Percentiles rank a stretch among this genome's conserved stretches.
phyloP scores from a whole-genome alignment of 2,797 vertebrate genomes.

The Loris lydekkerianus region DNA sequence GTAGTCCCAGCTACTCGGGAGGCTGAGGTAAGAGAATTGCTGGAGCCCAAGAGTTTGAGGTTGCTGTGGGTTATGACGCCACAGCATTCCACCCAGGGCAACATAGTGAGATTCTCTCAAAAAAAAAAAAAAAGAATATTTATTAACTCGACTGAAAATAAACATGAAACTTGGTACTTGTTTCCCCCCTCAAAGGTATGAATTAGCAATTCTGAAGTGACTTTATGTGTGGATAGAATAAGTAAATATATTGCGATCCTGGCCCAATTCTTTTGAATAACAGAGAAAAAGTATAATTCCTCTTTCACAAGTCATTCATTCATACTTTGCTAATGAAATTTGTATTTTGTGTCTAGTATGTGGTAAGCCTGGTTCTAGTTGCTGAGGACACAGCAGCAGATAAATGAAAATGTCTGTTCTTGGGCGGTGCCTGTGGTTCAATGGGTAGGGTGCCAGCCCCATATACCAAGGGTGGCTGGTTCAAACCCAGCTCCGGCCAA shows the following conservation, averaged over 20 bases:
- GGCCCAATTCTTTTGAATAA: background rate
- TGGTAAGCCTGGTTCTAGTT: background rate
- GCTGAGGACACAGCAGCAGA: background rate
- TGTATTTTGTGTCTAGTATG: background rate
- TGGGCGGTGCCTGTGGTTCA: too few relatives aligned
- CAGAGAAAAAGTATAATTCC: background rate
- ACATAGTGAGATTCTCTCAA: too few relatives aligned
- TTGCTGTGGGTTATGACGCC: too few relatives aligned
- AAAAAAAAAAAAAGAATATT: background rate
- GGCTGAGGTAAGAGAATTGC: too few relatives aligned
- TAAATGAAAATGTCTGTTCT: conserved; percentile 41
- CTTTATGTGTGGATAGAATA: background rate
- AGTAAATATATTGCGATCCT: background rate
- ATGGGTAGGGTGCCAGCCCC: too few relatives aligned
- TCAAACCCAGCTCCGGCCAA: too few relatives aligned
- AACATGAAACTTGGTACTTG: background rate
- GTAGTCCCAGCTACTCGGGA: too few relatives aligned
- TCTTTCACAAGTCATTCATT: background rate
- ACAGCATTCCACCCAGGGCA: too few relatives aligned
- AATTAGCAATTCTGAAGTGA: background rate
- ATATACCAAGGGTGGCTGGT: too few relatives aligned
- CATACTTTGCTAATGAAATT: background rate
- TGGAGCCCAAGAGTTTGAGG: too few relatives aligned
- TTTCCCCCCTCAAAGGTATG: background rate
- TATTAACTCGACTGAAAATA: conserved; percentile 15